These are phyloP conservation scores for Cheilosia grossa DNA, from an alignment of 2,888 invertebrate genomes.

Conservation along the genomic window DNA sequence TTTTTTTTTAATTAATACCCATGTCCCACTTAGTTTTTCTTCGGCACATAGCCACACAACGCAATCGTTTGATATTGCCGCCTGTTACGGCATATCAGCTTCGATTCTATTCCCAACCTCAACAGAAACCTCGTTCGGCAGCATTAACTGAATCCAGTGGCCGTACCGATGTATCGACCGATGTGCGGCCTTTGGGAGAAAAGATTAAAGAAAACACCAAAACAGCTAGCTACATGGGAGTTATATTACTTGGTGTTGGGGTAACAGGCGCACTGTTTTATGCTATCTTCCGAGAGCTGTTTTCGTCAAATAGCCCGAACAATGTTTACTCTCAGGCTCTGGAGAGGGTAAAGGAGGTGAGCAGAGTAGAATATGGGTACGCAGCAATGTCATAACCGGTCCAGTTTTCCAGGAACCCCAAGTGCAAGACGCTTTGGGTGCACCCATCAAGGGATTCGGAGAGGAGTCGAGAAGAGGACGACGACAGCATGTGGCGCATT, in stretches of 20 bases:
- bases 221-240: conserved; percentile 92
- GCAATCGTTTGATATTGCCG: conserved; percentile 15
- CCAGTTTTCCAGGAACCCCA: conserved; percentile 85
- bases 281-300: conserved; percentile 92
- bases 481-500: conserved; percentile 92
- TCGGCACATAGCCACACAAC: conserved; percentile 37
- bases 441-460: conserved; percentile 94
- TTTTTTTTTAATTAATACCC: conserved; percentile 16
- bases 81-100: conserved; percentile 20
- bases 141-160: conserved; percentile 50
- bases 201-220: conserved; percentile 96
- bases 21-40: conserved; percentile 58
- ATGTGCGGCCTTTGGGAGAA: conserved; percentile 88
- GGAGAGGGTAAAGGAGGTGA: conserved; percentile 88
- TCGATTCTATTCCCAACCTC: conserved; percentile 46
- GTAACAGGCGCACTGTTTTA: conserved; percentile 93
- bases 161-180: conserved; percentile 79
- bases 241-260: conserved; percentile 91
- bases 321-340: conserved; percentile 92
- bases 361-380: conserved; percentile 68
- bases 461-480: conserved; percentile 93
- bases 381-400: not conserved
- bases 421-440: conserved; percentile 92
- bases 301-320: conserved; percentile 94
- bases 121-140: conserved; percentile 32